Conservation (phyloP, 2,113 vertebrate genomes). For the Bufo gargarizans region DNA sequence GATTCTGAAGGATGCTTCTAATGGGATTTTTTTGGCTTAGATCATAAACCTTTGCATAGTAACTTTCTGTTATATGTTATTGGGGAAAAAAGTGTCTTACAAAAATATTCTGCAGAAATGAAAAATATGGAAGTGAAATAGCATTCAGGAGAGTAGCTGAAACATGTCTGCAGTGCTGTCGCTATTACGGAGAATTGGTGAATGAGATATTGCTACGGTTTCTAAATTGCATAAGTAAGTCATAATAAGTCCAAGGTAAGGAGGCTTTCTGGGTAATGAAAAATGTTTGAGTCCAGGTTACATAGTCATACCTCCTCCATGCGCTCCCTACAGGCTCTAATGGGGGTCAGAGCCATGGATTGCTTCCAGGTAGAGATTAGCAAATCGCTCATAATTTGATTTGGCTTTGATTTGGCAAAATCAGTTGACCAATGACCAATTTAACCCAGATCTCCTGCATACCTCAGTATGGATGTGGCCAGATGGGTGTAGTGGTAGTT, state of each 20-base stretch:
- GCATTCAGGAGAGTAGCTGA: neutral
- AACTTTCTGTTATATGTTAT: conserved; percentile 28
- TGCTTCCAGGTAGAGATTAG: too few relatives aligned
- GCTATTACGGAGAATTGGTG: neutral
- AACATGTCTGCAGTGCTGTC: too few relatives aligned
- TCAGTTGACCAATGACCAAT: too few relatives aligned
- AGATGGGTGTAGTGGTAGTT: too few relatives aligned
- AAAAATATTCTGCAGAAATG: neutral
- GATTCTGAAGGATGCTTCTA: conserved; percentile 13
- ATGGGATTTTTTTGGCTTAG: conserved; percentile 38
- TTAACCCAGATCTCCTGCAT: too few relatives aligned
- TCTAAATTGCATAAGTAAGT: neutral
- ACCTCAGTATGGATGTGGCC: too few relatives aligned
- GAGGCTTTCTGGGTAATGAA: neutral
- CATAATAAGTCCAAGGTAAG: neutral
- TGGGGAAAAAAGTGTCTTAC: neutral
- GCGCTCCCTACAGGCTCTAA: too few relatives aligned
- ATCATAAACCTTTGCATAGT: conserved; percentile 38
- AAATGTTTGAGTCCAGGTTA: neutral
- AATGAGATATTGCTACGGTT: neutral
- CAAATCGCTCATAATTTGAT: too few relatives aligned
- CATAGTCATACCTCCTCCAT: too few relatives aligned
- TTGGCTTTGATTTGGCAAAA: too few relatives aligned
- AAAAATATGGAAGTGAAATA: neutral
- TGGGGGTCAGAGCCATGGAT: too few relatives aligned